Conservation (phyloP, 2,113 vertebrate genomes). For the Hypocryptadius cinnamomeus region DNA sequence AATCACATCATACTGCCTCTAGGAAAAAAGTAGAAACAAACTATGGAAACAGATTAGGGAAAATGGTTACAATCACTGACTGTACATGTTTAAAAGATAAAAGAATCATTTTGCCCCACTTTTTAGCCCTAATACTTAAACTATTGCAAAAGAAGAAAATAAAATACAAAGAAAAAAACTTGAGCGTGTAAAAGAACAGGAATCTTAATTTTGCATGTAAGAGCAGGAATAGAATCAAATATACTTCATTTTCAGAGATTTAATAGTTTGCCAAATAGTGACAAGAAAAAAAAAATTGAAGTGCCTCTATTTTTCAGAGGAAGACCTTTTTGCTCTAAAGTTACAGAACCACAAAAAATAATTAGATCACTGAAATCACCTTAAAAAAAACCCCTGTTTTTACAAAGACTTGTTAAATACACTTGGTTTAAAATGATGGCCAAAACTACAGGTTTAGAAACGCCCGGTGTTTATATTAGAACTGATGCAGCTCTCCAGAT, state of each 20-base stretch:
- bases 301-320: background rate
- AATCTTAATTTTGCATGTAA: background rate
- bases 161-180: conserved; percentile 6
- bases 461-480: background rate
- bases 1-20: conserved; percentile 13
- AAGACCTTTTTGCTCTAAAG: background rate
- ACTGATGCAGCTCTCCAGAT: background rate
- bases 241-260: background rate
- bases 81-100: conserved; percentile 37
- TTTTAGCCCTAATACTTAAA: background rate
- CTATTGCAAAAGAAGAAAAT: conserved; percentile 13
- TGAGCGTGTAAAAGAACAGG: background rate
- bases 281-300: background rate
- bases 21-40: conserved; percentile 51
- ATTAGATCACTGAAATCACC: background rate
- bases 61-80: conserved; percentile 20
- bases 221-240: conserved; percentile 11
- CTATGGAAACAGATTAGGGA: conserved; percentile 38
- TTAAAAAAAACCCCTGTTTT: background rate
- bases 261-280: background rate
- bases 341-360: background rate
- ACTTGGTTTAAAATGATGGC: background rate
- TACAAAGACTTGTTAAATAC: background rate
- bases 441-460: background rate
- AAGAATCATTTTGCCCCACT: conserved; percentile 44